Evolutionary conservation across 2,888 invertebrate species (phyloP), one percentile per base, ranked within the genome.

Genomic region (Pemphredon lugubris): DNA sequence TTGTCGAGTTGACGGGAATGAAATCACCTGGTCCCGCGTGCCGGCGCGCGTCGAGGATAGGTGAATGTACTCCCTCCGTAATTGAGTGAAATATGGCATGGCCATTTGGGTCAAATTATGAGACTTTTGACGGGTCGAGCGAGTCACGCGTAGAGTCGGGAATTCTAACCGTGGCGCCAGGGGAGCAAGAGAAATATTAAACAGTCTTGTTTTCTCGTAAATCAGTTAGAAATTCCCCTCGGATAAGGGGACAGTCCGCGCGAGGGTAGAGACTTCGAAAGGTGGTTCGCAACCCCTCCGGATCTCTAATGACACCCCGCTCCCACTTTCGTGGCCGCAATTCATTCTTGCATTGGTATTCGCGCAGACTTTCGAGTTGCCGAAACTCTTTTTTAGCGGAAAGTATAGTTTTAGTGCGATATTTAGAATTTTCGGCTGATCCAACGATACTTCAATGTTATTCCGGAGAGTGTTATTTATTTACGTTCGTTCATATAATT

Each of bases 141-240:
- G 45, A 80, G 81, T 77, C 73, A 50, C 61, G 76, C 72, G 67
- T 58, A 30, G 69, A 82, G 82, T 83, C 82, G 78, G 71, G n/a
- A 77, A 75, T 79, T 81, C 82, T 82, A 81, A 69, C 83, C 79
- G 79, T 81, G 87, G 86, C 87, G 87, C 86, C 88, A 83, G 71
- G 84, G 82, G 84, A 84, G 81, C 74, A 79, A 82, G 84, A 85
- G 86, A 88, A 88, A 88, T 88, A 87, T 89, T 88, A 88, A 88
- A 87, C 86, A 88, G 88, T 84, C 88, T 89, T 88, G 89, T 88
- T 88, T 88, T 88, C 88, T 83, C 87, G 86, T 88, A 88, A 89
- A 89, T 89, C 89, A 89, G 88, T 87, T 87, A 86, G 88, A 85
- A 86, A 86, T 86, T 83, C 85, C 83, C 83, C 81, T 81, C 77